These are phyloP conservation scores for Orchesella flavescens DNA, from an alignment of 2,888 invertebrate species.

Conservation along the genomic window DNA sequence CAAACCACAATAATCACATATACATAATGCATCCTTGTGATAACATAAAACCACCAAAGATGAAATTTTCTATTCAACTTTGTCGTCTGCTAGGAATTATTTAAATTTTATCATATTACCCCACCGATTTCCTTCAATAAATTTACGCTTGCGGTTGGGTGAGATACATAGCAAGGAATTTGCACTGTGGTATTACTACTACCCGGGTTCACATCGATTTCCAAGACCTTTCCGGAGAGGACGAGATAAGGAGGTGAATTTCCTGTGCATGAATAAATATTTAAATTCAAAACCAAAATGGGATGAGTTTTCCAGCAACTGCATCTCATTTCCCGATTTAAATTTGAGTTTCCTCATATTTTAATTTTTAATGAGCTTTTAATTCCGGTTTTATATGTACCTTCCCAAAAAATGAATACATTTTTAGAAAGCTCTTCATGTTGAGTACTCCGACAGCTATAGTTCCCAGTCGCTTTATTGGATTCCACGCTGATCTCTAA, in stretches of 20 bases:
- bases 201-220: conserved; percentile 34
- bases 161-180: conserved; percentile 60
- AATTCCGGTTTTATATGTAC: conserved; percentile 22
- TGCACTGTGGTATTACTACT: conserved; percentile 28
- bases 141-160: conserved; percentile 34
- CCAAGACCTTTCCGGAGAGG: conserved; percentile 47
- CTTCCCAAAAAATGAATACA: conserved; percentile 66
- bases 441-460: conserved; percentile 51
- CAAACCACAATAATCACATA: background rate
- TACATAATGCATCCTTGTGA: too few relatives aligned
- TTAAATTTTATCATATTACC: conserved; percentile 16
- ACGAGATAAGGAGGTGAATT: conserved; percentile 62
- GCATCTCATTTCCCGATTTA: too few relatives aligned
- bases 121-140: conserved; percentile 42
- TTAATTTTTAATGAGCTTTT: background rate
- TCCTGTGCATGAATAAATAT: conserved; percentile 28
- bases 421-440: conserved; percentile 9
- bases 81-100: too few relatives aligned
- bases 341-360: too few relatives aligned
- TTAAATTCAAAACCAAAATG: background rate
- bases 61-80: too few relatives aligned
- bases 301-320: too few relatives aligned
- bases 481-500: conserved; percentile 57
- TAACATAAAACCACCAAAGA: too few relatives aligned
- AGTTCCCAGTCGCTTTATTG: conserved; percentile 62